Conservation (phyloP, 2,888 invertebrate species). For the Drosophila longiperda region DNA sequence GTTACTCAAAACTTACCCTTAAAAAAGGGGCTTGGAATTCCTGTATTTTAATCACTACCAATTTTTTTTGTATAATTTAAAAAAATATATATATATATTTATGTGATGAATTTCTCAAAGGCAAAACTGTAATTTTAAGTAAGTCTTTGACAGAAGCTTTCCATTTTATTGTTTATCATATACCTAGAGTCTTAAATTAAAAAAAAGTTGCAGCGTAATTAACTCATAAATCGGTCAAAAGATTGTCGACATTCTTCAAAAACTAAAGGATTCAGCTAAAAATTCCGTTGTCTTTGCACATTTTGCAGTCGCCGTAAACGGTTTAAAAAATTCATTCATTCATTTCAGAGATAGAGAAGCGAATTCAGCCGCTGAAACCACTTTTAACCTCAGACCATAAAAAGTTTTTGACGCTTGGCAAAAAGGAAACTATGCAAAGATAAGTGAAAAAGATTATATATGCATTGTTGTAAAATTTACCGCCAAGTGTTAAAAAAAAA, state of each 20-base stretch:
- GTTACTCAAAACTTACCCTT: constrained; percentile 3
- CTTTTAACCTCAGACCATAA: constrained; percentile 73
- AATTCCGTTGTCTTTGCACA: constrained; percentile 53
- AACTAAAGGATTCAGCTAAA: constrained; percentile 55
- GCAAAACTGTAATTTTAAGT: background rate
- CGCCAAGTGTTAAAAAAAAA: constrained; percentile 53
- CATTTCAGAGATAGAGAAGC: constrained; percentile 15
- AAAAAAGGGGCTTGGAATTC: background rate
- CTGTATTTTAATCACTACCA: background rate
- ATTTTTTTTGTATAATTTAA: background rate
- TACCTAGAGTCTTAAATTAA: background rate
- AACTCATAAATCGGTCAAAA: constrained; percentile 73
- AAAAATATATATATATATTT: background rate
- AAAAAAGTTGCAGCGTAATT: constrained; percentile 48
- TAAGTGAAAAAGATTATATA: constrained; percentile 80
- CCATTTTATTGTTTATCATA: background rate
- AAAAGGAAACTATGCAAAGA: constrained; percentile 72
- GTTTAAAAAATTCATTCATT: constrained; percentile 59
- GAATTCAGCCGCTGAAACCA: constrained; percentile 57
- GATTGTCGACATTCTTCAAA: constrained; percentile 60
- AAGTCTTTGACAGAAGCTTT: background rate
- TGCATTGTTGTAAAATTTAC: constrained; percentile 78
- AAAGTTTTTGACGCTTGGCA: constrained; percentile 55
- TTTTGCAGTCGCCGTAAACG: constrained; percentile 40
- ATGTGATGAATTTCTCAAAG: constrained; percentile 7